Percentiles rank a stretch among this genome's conserved stretches.
These are phyloP conservation scores for Linepithema humile DNA, from an alignment of 1,140 invertebrate species.

Conservation along the genomic window DNA sequence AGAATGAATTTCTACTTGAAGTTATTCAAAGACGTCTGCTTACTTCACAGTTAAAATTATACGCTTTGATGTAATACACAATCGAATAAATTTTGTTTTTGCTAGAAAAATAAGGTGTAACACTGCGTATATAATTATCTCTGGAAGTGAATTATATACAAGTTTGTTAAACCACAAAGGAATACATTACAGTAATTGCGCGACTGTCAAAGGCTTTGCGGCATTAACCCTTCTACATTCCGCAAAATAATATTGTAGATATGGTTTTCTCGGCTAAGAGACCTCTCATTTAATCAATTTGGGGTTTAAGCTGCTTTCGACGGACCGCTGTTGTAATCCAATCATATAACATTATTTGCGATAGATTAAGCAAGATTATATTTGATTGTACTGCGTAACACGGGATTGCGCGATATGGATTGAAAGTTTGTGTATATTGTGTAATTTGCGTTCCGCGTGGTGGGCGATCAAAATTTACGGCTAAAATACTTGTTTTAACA, in stretches of 20 bases:
- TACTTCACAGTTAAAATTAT: constrained; percentile 24
- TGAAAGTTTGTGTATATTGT: background rate
- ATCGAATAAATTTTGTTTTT: background rate
- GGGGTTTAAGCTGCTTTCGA: constrained; percentile 13
- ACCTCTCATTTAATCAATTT: constrained; percentile 15
- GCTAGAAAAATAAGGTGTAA: background rate
- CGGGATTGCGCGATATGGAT: background rate
- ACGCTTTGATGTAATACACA: background rate
- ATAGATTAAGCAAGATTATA: background rate
- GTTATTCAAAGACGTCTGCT: background rate
- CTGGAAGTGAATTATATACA: background rate
- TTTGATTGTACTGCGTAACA: background rate
- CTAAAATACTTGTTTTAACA: background rate
- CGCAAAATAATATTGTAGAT: background rate
- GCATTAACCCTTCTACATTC: background rate
- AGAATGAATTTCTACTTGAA: background rate
- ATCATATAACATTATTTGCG: constrained; percentile 15
- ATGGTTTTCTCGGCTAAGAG: background rate
- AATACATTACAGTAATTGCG: background rate
- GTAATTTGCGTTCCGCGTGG: background rate
- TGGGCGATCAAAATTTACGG: too few relatives aligned
- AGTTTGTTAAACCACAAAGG: background rate
- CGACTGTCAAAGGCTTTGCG: background rate
- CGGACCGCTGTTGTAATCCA: background rate
- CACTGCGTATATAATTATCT: background rate